Evolutionary conservation across 2,797 vertebrate species (phyloP), one percentile per base, ranked within the genome.

Genomic region (Myiotriccus ornatus): DNA sequence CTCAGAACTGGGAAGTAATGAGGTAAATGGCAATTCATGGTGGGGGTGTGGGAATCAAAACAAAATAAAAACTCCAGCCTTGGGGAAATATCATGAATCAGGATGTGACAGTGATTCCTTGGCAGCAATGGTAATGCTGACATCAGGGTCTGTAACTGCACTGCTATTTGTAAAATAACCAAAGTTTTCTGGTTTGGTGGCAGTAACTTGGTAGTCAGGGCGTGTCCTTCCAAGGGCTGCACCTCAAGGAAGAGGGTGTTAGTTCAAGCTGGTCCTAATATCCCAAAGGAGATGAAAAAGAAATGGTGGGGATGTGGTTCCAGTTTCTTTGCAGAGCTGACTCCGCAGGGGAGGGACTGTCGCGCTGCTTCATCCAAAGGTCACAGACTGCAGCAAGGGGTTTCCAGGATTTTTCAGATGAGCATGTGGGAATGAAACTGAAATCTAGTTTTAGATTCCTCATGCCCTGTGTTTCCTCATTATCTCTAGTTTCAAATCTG

Each of bases 381-480:
- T 50, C 49, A n/a, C 1, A 1, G 34, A 41, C 22, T 75, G 35
- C 67, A 81, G 15, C 16, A 68, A 34, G 5, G 5, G 16, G 24
- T 68, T 84, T 81, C 60, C 41, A 35, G 47, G 34, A 41, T 37
- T 50, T 91, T 76, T 75, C 41, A 79, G 20, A 20, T 69, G 6
- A 59, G 64, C 18, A 1, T 21, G 12, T 41, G 23, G 56, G 28
- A 90, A 35, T 41, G 11, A 80, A 85, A 25, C 25, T 80, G 46
- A 93, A 86, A 41, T 67, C 39, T 57, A 32, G 11, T 43, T 86
- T 67, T 24, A 47, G 20, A 25, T 65, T 35, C 25, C n/a, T 77
- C 0, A 0, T 75, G 10, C 19, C 2, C 0, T 39, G 14, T 12
- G 4, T 19, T 34, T 89, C 62, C 49, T 79, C 14, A 19, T 73